Evolutionary conservation across 2,113 vertebrate species (phyloP), one percentile per base, ranked within the genome.

Genomic region (Odontesthes bonariensis): DNA sequence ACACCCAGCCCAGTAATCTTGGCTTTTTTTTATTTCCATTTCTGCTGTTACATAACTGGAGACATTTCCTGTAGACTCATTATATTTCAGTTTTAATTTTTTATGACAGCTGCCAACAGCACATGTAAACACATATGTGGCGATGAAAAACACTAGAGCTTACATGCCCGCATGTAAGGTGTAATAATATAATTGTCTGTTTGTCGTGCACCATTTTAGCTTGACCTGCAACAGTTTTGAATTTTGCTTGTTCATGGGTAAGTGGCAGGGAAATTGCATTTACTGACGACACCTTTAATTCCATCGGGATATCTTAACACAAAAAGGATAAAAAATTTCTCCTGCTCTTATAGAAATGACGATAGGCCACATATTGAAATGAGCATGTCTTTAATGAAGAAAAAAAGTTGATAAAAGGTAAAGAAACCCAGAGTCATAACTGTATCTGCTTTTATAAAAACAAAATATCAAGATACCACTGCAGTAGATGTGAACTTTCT

Each of bases 31-130:
- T n/a, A n/a, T n/a, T 9, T 81, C 46, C 10, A 10, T 73, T 79
- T 73, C 63, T 82, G 46, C 63, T 66, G 72, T 86, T 89, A 73
- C 31, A 71, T 78, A 87, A 78, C 68, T 31, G 22, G 4, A 0
- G 22, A 58, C 72, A 76, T 73, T 44, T 73, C 8, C 19, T 40
- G 60, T 47, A 35, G 8, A 46, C 69, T 86, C 73, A 79, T 90
- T 77, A 77, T 64, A 33, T 57, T 78, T 84, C 70, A 10, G 49
- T 61, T 84, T 69, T 68, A 54, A 49, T 81, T 68, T 38, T 60
- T 67, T 77, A 35, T 69, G 70, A 73, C 42, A 63, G 44, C 61
- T 31, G 55, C 10, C 42, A 62, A 31, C 35, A 73, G 33, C 46
- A 46, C 6, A 49, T 35, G 47, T 33, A 49, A 73, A 65, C 38